Conservation (phyloP, 2,797 vertebrate genomes). For the Malacoctenus gilli region DNA sequence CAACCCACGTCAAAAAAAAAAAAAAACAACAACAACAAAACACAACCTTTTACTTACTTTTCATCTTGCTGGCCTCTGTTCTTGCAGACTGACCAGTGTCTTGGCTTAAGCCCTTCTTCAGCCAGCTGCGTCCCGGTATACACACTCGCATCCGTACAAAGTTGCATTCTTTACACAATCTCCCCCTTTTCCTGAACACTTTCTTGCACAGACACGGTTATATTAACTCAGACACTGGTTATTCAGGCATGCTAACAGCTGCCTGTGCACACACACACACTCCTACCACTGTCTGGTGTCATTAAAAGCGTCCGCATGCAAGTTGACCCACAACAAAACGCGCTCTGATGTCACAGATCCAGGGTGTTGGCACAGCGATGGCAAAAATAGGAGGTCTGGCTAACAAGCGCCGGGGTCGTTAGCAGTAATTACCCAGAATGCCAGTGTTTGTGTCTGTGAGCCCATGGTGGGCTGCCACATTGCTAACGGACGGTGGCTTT, state of each 20-base stretch:
- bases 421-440: constrained; percentile 85
- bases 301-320: constrained; percentile 77
- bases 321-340: constrained; percentile 84
- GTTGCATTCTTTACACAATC: constrained; percentile 17
- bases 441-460: constrained; percentile 73
- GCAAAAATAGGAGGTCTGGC: constrained; percentile 76
- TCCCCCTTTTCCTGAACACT: background rate
- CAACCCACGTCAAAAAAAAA: constrained; percentile 66
- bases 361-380: constrained; percentile 77
- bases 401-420: constrained; percentile 79
- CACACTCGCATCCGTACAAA: background rate
- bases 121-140: constrained; percentile 35
- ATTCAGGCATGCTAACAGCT: constrained; percentile 51
- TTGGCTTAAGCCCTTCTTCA: constrained; percentile 40
- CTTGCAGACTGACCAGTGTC: constrained; percentile 43
- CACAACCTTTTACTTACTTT: constrained; percentile 46
- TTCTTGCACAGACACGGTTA: constrained; percentile 26
- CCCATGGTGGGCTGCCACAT: constrained; percentile 73
- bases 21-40: constrained; percentile 42
- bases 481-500: constrained; percentile 72
- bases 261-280: constrained; percentile 39
- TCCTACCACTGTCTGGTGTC: constrained; percentile 74
- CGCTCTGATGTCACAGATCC: constrained; percentile 79
- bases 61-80: constrained; percentile 38
- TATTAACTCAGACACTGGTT: constrained; percentile 36